Percentiles rank a stretch among this genome's conserved stretches.
These are phyloP conservation scores for Pegea sp. DNA, from an alignment of 23 tunicate species.

Conservation along the genomic window DNA sequence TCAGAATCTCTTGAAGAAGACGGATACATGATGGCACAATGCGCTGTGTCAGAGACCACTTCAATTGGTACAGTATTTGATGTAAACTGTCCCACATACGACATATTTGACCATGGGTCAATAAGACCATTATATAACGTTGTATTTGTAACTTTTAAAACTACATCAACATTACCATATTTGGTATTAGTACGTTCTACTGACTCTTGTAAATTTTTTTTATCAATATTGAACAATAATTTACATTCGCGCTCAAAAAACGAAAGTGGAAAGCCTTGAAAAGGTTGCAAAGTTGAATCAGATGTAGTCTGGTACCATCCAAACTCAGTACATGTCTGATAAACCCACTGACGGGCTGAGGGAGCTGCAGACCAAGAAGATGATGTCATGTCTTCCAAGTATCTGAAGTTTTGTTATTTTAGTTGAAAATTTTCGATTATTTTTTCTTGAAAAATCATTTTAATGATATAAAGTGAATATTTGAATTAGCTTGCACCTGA, in stretches of 20 bases:
- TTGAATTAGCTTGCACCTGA: no score
- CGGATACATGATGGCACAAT: slow-evolving; percentile 84
- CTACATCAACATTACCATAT: slow-evolving; percentile 12
- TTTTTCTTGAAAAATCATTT: no score
- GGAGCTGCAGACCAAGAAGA: slow-evolving; percentile 14
- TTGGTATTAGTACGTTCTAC: slow-evolving; percentile 3
- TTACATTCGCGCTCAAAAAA: slow-evolving; percentile 21
- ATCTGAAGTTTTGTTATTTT: slow-evolving; percentile 1
- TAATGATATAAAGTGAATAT: no score
- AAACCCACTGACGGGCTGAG: slow-evolving; percentile 24
- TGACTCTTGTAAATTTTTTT: background rate
- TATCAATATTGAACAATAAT: slow-evolving; percentile 13
- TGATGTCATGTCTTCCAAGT: slow-evolving; percentile 1
- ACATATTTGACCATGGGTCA: slow-evolving; percentile 61
- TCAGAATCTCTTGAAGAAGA: slow-evolving; percentile 17
- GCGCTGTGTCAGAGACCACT: slow-evolving; percentile 55
- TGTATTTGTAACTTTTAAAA: slow-evolving; percentile 33
- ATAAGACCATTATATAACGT: slow-evolving; percentile 59
- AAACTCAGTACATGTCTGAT: slow-evolving; percentile 79
- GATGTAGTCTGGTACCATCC: slow-evolving; percentile 57
- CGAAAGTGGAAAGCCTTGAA: slow-evolving; percentile 30
- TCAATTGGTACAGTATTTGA: background rate
- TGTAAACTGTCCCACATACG: slow-evolving; percentile 6
- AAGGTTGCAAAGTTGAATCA: slow-evolving; percentile 44
- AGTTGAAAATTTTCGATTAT: no score